A percentile compares a stretch with the other conserved stretches of the same genome.
Conservation (phyloP, 2,113 vertebrate genomes). For the Alligator mississippiensis region DNA sequence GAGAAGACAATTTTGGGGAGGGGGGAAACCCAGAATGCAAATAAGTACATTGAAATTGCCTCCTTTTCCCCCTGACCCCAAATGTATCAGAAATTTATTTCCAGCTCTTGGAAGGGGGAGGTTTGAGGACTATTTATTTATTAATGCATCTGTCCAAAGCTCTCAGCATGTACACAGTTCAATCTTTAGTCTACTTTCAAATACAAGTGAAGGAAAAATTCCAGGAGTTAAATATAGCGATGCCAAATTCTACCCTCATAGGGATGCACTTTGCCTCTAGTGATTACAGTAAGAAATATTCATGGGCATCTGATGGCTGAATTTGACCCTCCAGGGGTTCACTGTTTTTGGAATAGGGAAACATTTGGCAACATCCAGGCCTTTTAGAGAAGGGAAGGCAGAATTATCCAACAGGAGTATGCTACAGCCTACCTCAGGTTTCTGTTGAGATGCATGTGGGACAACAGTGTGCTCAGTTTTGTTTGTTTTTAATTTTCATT, state of each 20-base stretch:
- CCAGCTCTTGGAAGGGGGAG: neutral
- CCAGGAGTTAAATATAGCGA: neutral
- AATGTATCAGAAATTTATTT: neutral
- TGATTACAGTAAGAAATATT: accelerated
- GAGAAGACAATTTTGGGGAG: neutral
- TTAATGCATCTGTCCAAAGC: neutral
- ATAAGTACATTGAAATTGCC: constrained; percentile 15
- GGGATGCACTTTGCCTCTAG: neutral
- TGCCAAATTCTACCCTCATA: neutral
- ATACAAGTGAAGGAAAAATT: neutral
- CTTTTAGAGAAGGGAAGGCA: neutral
- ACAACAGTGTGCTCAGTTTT: accelerated
- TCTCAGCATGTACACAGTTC: neutral
- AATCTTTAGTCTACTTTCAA: neutral
- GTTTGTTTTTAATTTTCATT: constrained; percentile 43
- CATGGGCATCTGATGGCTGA: accelerated
- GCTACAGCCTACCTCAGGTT: accelerated
- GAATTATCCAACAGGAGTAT: neutral
- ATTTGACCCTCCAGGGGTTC: neutral
- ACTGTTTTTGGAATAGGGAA: neutral
- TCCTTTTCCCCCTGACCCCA: neutral
- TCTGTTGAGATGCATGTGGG: neutral
- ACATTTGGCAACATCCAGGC: neutral
- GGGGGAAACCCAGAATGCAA: neutral
- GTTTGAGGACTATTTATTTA: neutral